Conservation (phyloP, 2,797 vertebrate genomes). For the Betta splendens region DNA sequence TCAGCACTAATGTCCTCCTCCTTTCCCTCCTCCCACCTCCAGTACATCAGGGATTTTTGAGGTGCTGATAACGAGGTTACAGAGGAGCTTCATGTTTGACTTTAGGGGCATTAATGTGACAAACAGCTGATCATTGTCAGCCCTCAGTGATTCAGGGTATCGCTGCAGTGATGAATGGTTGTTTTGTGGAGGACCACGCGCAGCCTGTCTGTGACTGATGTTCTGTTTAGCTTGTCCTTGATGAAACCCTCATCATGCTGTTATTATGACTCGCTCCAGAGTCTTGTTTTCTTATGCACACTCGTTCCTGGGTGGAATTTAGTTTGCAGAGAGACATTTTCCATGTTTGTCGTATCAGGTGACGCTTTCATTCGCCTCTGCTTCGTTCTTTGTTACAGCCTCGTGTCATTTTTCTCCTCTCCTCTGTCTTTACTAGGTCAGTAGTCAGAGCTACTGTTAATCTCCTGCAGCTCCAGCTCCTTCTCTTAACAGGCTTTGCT, state of each 20-base stretch:
- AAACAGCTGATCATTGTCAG: too few relatives aligned
- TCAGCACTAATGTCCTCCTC: constrained; percentile 48
- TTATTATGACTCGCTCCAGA: constrained; percentile 30
- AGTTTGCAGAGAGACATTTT: not conserved
- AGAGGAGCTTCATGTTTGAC: not conserved
- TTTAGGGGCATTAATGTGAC: too few relatives aligned
- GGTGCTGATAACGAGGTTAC: constrained; percentile 5
- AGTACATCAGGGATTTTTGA: constrained; percentile 11
- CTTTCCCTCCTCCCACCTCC: constrained; percentile 34
- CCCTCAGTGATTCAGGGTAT: too few relatives aligned
- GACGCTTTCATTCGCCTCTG: too few relatives aligned
- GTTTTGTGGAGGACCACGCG: too few relatives aligned
- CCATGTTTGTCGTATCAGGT: not conserved
- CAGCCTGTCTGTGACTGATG: too few relatives aligned
- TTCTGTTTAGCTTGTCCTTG: constrained; percentile 39
- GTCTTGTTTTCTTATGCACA: not conserved
- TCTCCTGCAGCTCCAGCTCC: constrained; percentile 61
- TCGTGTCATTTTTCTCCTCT: constrained; percentile 2
- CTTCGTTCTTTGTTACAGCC: not conserved
- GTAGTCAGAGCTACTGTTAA: constrained; percentile 59
- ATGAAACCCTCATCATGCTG: constrained; percentile 37
- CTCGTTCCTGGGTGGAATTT: constrained; percentile 5
- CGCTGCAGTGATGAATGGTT: too few relatives aligned
- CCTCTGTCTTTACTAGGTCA: constrained; percentile 64
- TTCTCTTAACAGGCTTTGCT: constrained; percentile 74